Conservation (phyloP, 2,113 vertebrate genomes). For the Ctenomys sociabilis region DNA sequence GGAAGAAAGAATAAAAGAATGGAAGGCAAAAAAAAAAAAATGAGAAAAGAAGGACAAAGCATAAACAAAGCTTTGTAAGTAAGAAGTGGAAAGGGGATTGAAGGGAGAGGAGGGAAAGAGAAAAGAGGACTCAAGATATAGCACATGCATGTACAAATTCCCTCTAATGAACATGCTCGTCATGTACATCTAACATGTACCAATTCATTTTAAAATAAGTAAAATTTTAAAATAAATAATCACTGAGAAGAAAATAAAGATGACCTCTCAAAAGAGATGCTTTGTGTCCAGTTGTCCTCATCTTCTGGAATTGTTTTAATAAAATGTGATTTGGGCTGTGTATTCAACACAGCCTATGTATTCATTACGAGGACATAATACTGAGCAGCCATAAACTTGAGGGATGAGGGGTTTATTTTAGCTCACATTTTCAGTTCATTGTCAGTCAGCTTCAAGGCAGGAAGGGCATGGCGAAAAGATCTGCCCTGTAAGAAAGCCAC, state of each 20-base stretch:
- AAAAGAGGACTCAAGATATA: too few species aligned
- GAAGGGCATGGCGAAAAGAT: not conserved
- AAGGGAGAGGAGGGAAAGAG: too few species aligned
- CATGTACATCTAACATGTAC: too few species aligned
- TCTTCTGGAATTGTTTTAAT: not conserved
- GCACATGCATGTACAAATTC: too few species aligned
- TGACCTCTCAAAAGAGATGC: not conserved
- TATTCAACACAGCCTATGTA: too few species aligned
- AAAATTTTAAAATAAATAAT: not conserved
- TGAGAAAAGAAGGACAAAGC: too few species aligned
- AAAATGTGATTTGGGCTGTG: not conserved
- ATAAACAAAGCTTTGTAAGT: too few species aligned
- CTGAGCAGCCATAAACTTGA: not conserved
- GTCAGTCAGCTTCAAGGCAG: not conserved
- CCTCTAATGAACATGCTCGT: too few species aligned
- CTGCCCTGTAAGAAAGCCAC: not conserved
- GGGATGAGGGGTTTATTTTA: not conserved
- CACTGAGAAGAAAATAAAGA: not conserved
- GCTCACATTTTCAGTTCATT: not conserved
- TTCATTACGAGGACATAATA: not conserved
- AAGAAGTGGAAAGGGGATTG: too few species aligned
- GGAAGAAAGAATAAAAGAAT: too few species aligned
- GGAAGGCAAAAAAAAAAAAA: too few species aligned
- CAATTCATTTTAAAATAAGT: not conserved
- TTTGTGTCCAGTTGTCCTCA: not conserved